phyloP scores from a whole-genome alignment of 1,140 invertebrate genomes.

The Cecropterus lyciades region DNA sequence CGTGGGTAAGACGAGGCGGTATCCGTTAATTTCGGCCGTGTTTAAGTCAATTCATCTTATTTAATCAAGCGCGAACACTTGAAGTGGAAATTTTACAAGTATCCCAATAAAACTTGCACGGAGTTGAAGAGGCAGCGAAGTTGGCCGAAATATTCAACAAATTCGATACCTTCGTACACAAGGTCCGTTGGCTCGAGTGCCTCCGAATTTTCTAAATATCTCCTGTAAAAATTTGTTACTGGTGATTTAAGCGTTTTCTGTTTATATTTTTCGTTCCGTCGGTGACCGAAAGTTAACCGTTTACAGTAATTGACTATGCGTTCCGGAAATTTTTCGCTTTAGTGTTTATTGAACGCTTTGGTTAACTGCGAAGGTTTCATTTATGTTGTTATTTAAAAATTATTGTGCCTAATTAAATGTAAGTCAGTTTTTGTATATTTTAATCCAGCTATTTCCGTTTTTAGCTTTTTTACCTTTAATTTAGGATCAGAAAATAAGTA shows the following conservation, averaged over 20 bases:
- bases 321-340: slow-evolving; percentile 34
- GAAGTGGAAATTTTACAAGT: slow-evolving; percentile 79
- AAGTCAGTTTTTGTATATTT: too few species aligned
- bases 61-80: slow-evolving; percentile 78
- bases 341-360: slow-evolving; percentile 1
- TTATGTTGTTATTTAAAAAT: too few species aligned
- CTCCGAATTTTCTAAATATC: slow-evolving; percentile 20
- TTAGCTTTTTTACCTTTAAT: too few species aligned
- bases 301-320: slow-evolving; percentile 31
- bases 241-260: slow-evolving; percentile 1
- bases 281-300: not conserved
- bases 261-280: slow-evolving; percentile 1
- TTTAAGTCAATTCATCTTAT: slow-evolving; percentile 79
- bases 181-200: slow-evolving; percentile 13
- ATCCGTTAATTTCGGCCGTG: slow-evolving; percentile 41
- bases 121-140: slow-evolving; percentile 63
- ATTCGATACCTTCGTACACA: slow-evolving; percentile 50
- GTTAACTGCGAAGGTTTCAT: not conserved
- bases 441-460: too few species aligned
- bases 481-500: too few species aligned
- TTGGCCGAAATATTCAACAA: slow-evolving; percentile 73
- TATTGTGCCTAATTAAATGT: too few species aligned
- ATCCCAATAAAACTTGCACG: slow-evolving; percentile 80
- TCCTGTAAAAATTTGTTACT: slow-evolving; percentile 22
- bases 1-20: not conserved